Evolutionary conservation across 2,113 vertebrate genomes (phyloP).

Genomic region (Isurus oxyrinchus): DNA sequence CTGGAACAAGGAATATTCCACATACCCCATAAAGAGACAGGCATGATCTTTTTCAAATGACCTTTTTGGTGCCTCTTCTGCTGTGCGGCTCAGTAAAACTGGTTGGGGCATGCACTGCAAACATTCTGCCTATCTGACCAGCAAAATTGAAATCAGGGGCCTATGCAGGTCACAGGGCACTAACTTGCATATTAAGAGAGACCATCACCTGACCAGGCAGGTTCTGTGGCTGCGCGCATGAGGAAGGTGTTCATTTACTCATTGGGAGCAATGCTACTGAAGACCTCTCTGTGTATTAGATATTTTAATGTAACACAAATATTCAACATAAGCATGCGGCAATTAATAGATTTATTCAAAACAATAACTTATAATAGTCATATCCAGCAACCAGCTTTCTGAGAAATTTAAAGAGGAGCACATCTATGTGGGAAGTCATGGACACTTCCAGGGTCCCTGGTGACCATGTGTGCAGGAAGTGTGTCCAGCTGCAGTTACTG

Average conservation of each 20-base stretch:
- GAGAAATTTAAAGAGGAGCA: not conserved
- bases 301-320: not conserved
- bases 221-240: not conserved
- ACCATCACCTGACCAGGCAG: not conserved
- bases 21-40: too few species aligned
- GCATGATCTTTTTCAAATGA: not conserved
- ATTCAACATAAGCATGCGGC: not conserved
- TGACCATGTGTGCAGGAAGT: too few species aligned
- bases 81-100: not conserved
- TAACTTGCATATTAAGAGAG: not conserved
- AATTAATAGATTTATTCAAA: not conserved
- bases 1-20: too few species aligned
- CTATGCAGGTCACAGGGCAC: not conserved
- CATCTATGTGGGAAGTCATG: not conserved
- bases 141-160: not conserved
- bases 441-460: too few species aligned
- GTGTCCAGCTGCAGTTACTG: too few species aligned
- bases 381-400: not conserved
- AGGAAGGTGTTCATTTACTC: not conserved
- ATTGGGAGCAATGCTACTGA: not conserved
- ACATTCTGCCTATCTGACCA: not conserved
- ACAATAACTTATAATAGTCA: not conserved
- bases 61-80: not conserved
- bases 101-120: not conserved
- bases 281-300: not conserved